Evolutionary conservation across 2,888 invertebrate species (phyloP).

Genomic region (Bibio marci): DNA sequence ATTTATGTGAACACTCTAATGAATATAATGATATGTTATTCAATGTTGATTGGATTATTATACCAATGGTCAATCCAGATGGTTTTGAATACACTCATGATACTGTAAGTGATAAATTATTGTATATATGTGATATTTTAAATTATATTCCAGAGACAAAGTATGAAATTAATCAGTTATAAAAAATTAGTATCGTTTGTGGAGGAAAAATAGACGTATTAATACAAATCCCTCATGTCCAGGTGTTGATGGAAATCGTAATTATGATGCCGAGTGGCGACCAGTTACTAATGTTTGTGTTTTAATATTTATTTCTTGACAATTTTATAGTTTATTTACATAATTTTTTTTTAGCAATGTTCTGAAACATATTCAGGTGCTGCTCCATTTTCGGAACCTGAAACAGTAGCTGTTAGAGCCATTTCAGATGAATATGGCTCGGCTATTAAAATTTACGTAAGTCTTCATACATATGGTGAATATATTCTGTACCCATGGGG

Average conservation of each 20-base stretch:
- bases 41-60: conserved; percentile 43
- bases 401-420: conserved; percentile 36
- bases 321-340: conserved; percentile 40
- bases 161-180: conserved; percentile 13
- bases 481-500: conserved; percentile 46
- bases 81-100: conserved; percentile 47
- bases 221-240: conserved; percentile 31
- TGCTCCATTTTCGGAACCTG: conserved; percentile 44
- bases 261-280: conserved; percentile 55
- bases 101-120: conserved; percentile 17
- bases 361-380: conserved; percentile 38
- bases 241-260: conserved; percentile 48
- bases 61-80: conserved; percentile 54
- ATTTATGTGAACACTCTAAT: conserved; percentile 34
- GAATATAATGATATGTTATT: conserved; percentile 32
- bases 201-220: conserved; percentile 39
- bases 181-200: conserved; percentile 19
- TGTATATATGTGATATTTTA: no score
- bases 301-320: no score
- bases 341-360: conserved; percentile 33
- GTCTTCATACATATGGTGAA: conserved; percentile 54
- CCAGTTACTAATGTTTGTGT: conserved; percentile 19
- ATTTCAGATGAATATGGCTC: conserved; percentile 28
- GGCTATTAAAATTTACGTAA: conserved; percentile 40
- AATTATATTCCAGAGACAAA: background rate